Percentiles rank a stretch among this genome's conserved stretches.
Evolutionary conservation across 2,888 invertebrate species (phyloP).

Genomic region (Atrina japonica): DNA sequence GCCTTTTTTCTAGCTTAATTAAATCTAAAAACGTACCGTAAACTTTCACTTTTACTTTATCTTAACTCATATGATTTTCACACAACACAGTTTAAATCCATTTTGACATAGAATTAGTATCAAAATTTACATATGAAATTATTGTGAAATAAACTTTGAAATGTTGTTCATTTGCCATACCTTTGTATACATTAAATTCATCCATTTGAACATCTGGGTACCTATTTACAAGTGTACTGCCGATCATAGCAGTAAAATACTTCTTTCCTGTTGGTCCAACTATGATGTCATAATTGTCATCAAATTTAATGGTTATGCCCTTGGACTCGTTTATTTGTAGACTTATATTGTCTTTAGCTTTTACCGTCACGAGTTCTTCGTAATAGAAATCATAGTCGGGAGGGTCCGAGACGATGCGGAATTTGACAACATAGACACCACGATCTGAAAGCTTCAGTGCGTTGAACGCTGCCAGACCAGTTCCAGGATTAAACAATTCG

Average conservation of each 20-base stretch:
- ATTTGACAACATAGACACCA: constrained; percentile 56
- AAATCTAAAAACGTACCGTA: no score
- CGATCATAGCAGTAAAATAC: constrained; percentile 52
- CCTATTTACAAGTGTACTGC: constrained; percentile 46
- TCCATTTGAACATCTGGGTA: constrained; percentile 46
- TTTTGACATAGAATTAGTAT: no score
- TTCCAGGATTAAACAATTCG: constrained; percentile 47
- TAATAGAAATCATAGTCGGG: constrained; percentile 55
- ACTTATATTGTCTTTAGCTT: constrained; percentile 39
- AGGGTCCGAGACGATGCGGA: constrained; percentile 51
- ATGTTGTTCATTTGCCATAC: no score
- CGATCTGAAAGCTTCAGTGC: constrained; percentile 50
- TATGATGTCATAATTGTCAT: constrained; percentile 56
- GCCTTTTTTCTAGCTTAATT: no score
- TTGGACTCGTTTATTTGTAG: constrained; percentile 48
- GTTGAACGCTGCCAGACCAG: constrained; percentile 51
- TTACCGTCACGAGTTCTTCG: constrained; percentile 49
- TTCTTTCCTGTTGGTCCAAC: constrained; percentile 45
- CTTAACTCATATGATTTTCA: no score
- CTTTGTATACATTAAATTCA: constrained; percentile 17
- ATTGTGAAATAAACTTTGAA: no score
- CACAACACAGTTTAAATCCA: no score
- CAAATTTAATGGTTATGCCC: constrained; percentile 55
- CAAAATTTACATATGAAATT: no score
- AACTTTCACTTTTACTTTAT: no score